These are phyloP conservation scores for Drosophila watanabei DNA, from an alignment of 1,140 invertebrate species.

Conservation along the genomic window DNA sequence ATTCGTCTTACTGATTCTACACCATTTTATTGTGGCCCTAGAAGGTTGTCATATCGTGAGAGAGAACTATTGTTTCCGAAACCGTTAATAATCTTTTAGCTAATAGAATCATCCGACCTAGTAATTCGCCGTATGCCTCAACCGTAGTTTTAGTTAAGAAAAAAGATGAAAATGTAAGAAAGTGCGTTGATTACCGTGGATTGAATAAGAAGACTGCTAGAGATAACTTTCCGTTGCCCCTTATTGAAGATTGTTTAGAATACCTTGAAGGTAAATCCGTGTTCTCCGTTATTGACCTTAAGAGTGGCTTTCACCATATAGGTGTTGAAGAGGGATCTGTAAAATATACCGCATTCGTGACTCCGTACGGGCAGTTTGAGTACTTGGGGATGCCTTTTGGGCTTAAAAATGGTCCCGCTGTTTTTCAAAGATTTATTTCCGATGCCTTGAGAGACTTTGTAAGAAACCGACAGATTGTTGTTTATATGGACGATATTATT, in stretches of 20 bases:
- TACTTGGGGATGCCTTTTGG: too few species aligned
- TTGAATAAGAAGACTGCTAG: conserved; percentile 11
- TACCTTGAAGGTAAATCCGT: background rate
- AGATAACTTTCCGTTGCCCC: conserved; percentile 9
- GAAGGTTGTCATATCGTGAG: too few species aligned
- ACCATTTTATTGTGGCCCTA: too few species aligned
- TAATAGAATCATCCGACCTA: background rate
- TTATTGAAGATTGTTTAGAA: conserved; percentile 24
- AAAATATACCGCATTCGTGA: too few species aligned
- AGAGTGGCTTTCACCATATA: background rate
- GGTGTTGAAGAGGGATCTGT: background rate
- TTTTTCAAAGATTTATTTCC: too few species aligned
- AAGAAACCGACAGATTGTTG: too few species aligned
- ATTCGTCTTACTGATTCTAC: too few species aligned
- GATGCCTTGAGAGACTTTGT: too few species aligned
- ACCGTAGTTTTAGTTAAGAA: conserved; percentile 17
- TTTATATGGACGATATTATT: too few species aligned
- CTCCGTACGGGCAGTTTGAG: too few species aligned
- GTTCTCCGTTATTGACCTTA: conserved; percentile 1
- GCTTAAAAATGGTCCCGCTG: too few species aligned
- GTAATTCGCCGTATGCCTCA: background rate
- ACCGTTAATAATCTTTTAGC: too few species aligned
- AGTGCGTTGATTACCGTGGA: conserved; percentile 29
- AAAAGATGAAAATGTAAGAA: conserved; percentile 13
- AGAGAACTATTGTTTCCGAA: background rate